Evolutionary conservation across 1,140 invertebrate species (phyloP).

Genomic region (Megathymus violae): DNA sequence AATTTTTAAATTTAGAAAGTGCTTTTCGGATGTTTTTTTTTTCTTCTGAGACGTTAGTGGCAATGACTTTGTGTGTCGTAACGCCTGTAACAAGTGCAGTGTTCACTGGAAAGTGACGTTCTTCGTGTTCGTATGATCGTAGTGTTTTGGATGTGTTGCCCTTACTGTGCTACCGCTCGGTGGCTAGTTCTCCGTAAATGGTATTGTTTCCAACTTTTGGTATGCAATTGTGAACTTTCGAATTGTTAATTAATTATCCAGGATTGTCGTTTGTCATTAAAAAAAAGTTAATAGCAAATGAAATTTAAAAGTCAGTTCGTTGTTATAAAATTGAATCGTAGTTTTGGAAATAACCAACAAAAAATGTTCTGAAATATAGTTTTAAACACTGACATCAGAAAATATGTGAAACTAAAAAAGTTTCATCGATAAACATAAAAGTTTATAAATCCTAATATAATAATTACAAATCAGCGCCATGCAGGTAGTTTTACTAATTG

Average conservation of each 20-base stretch:
- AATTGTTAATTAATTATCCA: background rate
- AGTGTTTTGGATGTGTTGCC: constrained; percentile 45
- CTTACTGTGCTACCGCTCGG: constrained; percentile 43
- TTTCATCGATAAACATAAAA: no score
- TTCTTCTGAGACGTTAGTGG: constrained; percentile 36
- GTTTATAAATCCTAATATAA: no score
- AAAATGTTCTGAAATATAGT: no score
- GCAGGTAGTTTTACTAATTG: no score
- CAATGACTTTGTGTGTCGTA: constrained; percentile 32
- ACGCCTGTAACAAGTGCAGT: constrained; percentile 26
- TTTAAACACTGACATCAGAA: no score
- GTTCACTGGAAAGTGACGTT: constrained; percentile 35
- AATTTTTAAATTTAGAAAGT: constrained; percentile 47
- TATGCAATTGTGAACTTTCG: constrained; percentile 12
- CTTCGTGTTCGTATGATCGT: constrained; percentile 51
- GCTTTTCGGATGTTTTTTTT: constrained; percentile 44
- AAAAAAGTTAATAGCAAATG: background rate
- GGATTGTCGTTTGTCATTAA: constrained; percentile 4
- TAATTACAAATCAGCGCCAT: no score
- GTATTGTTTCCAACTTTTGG: constrained; percentile 35
- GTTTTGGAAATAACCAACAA: no score
- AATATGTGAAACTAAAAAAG: no score
- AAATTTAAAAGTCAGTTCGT: background rate
- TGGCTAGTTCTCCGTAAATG: constrained; percentile 35
- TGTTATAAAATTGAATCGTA: no score